Percentiles rank a stretch among this genome's conserved stretches.
These are phyloP conservation scores for Scrobipalpa costella DNA, from an alignment of 2,888 invertebrate genomes.

Conservation along the genomic window DNA sequence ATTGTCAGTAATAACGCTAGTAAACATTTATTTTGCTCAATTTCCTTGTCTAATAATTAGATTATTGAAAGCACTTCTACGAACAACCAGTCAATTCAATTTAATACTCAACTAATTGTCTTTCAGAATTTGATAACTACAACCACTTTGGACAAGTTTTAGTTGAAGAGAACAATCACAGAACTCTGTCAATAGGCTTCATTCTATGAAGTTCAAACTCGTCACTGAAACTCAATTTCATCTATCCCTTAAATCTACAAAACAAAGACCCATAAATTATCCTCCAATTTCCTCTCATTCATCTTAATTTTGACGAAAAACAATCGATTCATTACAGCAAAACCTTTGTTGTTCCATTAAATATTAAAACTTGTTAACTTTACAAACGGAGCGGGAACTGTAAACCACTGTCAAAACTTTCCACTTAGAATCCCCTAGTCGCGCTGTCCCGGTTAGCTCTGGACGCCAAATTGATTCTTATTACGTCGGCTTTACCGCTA, in stretches of 20 bases:
- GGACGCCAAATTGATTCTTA: slow-evolving; percentile 38
- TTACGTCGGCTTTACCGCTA: slow-evolving; percentile 33
- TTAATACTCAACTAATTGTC: not conserved
- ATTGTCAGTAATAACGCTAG: too few relatives aligned
- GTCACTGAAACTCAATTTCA: slow-evolving; percentile 17
- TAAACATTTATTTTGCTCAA: not conserved
- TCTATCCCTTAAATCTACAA: slow-evolving; percentile 8
- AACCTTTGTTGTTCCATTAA: slow-evolving; percentile 40
- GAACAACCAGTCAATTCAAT: not conserved
- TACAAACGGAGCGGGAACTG: slow-evolving; percentile 42
- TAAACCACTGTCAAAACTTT: slow-evolving; percentile 53
- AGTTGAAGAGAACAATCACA: not conserved
- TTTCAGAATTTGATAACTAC: slow-evolving; percentile 11
- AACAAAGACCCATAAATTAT: slow-evolving; percentile 20
- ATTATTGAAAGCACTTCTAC: not conserved
- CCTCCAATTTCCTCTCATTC: slow-evolving; percentile 15
- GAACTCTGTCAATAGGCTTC: slow-evolving; percentile 1
- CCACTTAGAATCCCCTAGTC: slow-evolving; percentile 42
- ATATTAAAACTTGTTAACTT: slow-evolving; percentile 50
- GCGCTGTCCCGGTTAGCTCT: slow-evolving; percentile 31
- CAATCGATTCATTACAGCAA: slow-evolving; percentile 31
- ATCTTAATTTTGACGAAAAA: slow-evolving; percentile 19
- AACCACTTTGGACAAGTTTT: slow-evolving; percentile 6
- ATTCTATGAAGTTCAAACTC: slow-evolving; percentile 6
- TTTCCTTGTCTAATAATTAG: not conserved